These are phyloP conservation scores for Agelastica alni DNA, from an alignment of 2,888 invertebrate genomes.

Conservation along the genomic window DNA sequence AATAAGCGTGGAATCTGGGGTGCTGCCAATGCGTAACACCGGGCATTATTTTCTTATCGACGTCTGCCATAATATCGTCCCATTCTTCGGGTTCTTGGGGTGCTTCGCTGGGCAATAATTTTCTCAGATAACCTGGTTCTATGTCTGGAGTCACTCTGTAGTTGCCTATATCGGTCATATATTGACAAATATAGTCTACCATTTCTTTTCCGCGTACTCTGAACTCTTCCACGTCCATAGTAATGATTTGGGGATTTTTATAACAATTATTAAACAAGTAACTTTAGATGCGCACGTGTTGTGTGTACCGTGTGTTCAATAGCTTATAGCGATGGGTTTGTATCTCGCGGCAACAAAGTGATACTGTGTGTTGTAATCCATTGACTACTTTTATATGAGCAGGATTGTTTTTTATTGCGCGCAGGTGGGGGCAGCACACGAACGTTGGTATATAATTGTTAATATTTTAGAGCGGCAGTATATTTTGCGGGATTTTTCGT, in stretches of 20 bases:
- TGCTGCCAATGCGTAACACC: slow-evolving; percentile 99
- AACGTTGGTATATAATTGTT: neutral
- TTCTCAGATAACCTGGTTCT: slow-evolving; percentile 87
- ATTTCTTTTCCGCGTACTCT: slow-evolving; percentile 86
- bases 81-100: slow-evolving; percentile 83
- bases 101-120: slow-evolving; percentile 77
- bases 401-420: neutral
- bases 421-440: neutral
- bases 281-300: slow-evolving; percentile 20
- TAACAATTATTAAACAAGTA: too few relatives aligned
- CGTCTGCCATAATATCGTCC: slow-evolving; percentile 87
- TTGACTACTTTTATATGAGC: slow-evolving; percentile 1
- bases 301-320: neutral
- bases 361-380: neutral
- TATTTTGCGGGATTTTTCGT: neutral
- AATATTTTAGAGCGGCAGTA: neutral
- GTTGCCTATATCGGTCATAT: slow-evolving; percentile 78
- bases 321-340: neutral
- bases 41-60: slow-evolving; percentile 91
- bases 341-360: neutral
- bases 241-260: too few relatives aligned
- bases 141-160: slow-evolving; percentile 87
- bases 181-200: slow-evolving; percentile 94
- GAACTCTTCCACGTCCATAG: slow-evolving; percentile 88
- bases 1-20: slow-evolving; percentile 98